A percentile compares a stretch with the other conserved stretches of the same genome.
Conservation (phyloP, 2,797 vertebrate genomes). For the Anisognathus igniventris region DNA sequence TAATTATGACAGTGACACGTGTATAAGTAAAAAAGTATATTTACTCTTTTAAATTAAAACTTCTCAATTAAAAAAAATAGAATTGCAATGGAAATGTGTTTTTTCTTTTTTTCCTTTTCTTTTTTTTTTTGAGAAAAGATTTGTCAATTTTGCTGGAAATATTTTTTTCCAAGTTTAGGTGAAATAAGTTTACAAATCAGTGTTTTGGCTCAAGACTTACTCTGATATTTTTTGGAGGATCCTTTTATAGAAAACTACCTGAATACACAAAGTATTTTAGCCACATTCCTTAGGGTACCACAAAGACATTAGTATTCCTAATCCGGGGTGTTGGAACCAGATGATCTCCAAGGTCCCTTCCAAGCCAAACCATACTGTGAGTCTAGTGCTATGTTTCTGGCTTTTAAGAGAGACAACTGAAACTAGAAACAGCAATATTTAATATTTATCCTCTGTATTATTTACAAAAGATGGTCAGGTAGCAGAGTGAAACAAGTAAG, state of each 20-base stretch:
- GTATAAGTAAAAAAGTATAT: not conserved
- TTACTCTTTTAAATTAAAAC: not conserved
- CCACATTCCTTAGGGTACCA: not conserved
- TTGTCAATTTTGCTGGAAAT: not conserved
- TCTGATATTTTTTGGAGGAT: not conserved
- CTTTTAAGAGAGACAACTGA: not conserved
- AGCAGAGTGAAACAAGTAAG: not conserved
- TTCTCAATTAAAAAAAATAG: not conserved
- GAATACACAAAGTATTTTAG: not conserved
- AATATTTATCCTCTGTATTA: not conserved
- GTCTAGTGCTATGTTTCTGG: not conserved
- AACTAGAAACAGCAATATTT: not conserved
- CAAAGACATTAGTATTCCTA: not conserved
- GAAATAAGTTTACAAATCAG: not conserved
- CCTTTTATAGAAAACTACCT: not conserved
- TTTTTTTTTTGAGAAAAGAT: not conserved
- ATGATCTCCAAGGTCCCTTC: not conserved
- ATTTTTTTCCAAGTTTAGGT: not conserved
- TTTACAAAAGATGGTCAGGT: not conserved
- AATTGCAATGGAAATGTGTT: not conserved
- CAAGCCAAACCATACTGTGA: not conserved
- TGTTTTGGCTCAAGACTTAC: not conserved
- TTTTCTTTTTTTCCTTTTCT: not conserved
- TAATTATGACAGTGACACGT: not conserved
- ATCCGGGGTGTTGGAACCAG: not conserved